phyloP scores from a whole-genome alignment of 64 coral and sea anemone genomes.

The Catalaphyllia jardinei region DNA sequence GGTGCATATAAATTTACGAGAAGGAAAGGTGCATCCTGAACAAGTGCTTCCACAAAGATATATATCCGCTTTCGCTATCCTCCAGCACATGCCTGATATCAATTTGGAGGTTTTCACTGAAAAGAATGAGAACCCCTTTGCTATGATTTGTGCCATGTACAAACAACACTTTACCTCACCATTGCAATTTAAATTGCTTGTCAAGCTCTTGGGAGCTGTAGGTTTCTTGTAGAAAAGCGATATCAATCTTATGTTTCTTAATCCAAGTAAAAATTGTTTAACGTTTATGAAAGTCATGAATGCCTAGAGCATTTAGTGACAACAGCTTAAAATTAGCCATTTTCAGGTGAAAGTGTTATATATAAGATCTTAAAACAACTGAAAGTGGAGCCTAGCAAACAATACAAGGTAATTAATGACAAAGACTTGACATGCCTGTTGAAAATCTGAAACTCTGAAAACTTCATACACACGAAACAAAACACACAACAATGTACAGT shows the following conservation, averaged over 20 bases:
- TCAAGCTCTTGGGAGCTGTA: background rate
- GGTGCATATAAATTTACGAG: slow-evolving; percentile 15
- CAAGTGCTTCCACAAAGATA: slow-evolving; percentile 6
- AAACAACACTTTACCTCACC: background rate
- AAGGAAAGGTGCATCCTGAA: slow-evolving; percentile 11
- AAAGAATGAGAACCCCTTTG: background rate
- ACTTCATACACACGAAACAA: too few relatives aligned
- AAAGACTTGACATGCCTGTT: too few relatives aligned
- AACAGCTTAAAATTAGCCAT: background rate
- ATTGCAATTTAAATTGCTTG: background rate
- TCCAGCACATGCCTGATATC: background rate
- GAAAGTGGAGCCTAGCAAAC: too few relatives aligned
- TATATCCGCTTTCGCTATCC: background rate
- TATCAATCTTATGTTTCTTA: background rate
- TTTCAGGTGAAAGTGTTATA: background rate
- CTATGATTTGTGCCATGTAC: background rate
- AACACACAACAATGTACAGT: too few relatives aligned
- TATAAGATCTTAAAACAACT: too few relatives aligned
- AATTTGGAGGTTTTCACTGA: background rate
- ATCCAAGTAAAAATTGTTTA: background rate
- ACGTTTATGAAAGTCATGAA: background rate
- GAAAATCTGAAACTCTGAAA: too few relatives aligned
- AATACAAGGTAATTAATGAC: too few relatives aligned
- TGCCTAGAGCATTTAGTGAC: background rate
- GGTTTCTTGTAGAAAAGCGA: background rate